Conservation (phyloP, 2,113 vertebrate genomes). For the Tragulus kanchil region DNA sequence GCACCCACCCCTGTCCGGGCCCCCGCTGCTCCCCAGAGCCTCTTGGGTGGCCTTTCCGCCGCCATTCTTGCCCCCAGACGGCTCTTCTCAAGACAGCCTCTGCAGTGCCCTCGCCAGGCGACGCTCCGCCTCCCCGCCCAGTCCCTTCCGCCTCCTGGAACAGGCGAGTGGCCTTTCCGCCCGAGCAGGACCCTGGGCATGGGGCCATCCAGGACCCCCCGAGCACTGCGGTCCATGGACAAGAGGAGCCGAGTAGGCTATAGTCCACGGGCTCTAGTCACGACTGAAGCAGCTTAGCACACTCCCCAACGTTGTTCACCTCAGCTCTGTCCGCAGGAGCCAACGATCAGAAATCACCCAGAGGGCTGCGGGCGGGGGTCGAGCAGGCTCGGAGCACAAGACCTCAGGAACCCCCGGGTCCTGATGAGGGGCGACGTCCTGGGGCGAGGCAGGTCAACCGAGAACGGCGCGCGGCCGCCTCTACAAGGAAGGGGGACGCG, state of each 20-base stretch:
- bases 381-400: not conserved
- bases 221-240: not conserved
- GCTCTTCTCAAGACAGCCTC: not conserved
- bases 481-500: too few species aligned
- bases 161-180: too few species aligned
- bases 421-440: not conserved
- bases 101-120: too few species aligned
- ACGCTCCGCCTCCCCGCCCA: not conserved
- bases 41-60: not conserved
- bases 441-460: not conserved
- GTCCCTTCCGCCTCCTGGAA: not conserved
- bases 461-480: too few species aligned
- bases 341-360: not conserved
- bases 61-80: too few species aligned
- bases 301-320: not conserved
- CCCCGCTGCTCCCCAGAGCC: not conserved
- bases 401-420: not conserved
- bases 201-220: not conserved
- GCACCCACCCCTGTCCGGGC: too few species aligned
- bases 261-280: not conserved
- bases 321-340: not conserved
- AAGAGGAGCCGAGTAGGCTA: not conserved
- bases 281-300: not conserved
- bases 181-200: too few species aligned
- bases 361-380: not conserved